Evolutionary conservation across 2,888 invertebrate genomes (phyloP), one percentile per base, ranked within the genome.

Genomic region (Acrobasis repandana): DNA sequence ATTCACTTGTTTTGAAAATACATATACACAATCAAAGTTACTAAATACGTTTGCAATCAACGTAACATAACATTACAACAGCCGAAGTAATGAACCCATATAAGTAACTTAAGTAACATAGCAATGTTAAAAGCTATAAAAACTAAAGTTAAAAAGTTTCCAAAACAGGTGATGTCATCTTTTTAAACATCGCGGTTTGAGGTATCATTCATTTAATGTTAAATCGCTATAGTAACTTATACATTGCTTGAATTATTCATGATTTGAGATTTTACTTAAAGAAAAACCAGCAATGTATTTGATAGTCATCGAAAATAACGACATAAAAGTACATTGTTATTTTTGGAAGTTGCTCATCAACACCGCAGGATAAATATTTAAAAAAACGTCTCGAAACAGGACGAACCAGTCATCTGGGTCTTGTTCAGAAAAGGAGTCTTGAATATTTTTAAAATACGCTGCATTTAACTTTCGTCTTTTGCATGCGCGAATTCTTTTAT

Each of bases 101-200:
- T 43, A 5, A 43, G 14, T 43, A 43, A 43, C n/a, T 14, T 43
- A 43, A 43, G n/a, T 38, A 20, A 15, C 36, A 57, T 33, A 58
- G 52, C 46, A 57, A 43, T 43, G 43, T 28, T 33, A 28, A 50
- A 28, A 50, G n/a, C 14, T 58, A 63, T 61, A 51, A 28, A 50
- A 50, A 28, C 33, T 1, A 50, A 50, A 50, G 28, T 28, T 28
- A 18, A 43, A 28, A 67, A 60, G 61, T 68, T 63, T 70, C 67
- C 61, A 66, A 68, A 66, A 64, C 52, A 67, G 61, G 65, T 74
- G 71, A 74, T 70, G 68, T 74, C 73, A 74, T 72, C 67, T 68
- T 49, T 59, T 47, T 56, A 64, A 66, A 67, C 60, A 67, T 60
- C 15, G 15, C 50, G n/a, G n/a, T 11, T n/a, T 43, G n/a, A 43